Base-by-base conservation (phyloP, 2,113 vertebrate genomes). In the Archilochus colubris region DNA sequence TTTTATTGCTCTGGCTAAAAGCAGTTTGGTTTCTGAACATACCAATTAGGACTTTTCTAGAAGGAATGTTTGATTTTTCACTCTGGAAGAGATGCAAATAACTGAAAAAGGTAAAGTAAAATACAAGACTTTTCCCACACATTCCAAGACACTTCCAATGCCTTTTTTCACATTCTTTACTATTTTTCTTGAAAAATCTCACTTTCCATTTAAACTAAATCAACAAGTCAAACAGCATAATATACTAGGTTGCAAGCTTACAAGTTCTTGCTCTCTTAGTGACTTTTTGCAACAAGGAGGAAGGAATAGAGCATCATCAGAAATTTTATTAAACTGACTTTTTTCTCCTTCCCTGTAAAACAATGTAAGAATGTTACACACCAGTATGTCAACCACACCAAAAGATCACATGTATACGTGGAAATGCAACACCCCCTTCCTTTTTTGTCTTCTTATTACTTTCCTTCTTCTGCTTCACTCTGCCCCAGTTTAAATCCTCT, bases 381-480 rank as follows among this genome's bases (percentile, higher is more conserved):
- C n/a, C 50, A 70, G 33, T 51, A 72, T 16, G 40, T 10, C 31
- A 93, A 86, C 89, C 80, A 91, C 93, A 93, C 80, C 81, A 94
- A 94, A 94, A 91, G 83, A 75, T 51, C 54, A 76, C 53, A 89
- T 66, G 89, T 78, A 2, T 66, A 66, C 31, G 57, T 94, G 94
- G 86, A 93, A 92, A 86, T 36, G 58, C 54, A 92, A 89, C 80
- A 94, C 69, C 62, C 62, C 86, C n/a, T 95, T 89, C 80, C 73
- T 94, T 93, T 82, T 92, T 93, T 53, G 80, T 84, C 53, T 82
- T 92, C 44, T 86, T 9, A 54, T 28, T 40, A 4, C 55, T 72
- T 70, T 59, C 82, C 79, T 62, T 9, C 74, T 69, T 57, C 53
- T 81, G 15, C n/a, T 82, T 91, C 30, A 58, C 58, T 76, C 40